These are phyloP conservation scores for Peribatodes rhomboidaria DNA, from an alignment of 2,888 invertebrate genomes.

Conservation along the genomic window DNA sequence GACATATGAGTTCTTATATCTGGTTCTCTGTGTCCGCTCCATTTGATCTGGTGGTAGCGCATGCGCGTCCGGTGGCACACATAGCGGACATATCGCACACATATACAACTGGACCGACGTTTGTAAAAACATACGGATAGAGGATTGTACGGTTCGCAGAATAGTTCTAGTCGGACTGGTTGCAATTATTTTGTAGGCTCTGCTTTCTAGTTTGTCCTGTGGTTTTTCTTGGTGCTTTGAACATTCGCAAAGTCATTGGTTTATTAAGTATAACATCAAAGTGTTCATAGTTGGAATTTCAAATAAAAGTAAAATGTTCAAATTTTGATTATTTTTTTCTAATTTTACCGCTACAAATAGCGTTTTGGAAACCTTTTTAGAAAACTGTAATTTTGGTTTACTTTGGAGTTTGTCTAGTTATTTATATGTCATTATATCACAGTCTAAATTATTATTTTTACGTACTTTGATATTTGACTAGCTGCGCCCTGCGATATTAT, in stretches of 20 bases:
- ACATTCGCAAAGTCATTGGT: conserved; percentile 2
- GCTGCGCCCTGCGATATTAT: no score
- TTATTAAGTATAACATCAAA: background rate
- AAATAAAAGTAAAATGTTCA: no score
- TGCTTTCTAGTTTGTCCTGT: conserved; percentile 12
- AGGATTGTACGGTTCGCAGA: conserved; percentile 54
- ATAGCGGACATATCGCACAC: conserved; percentile 84
- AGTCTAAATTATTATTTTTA: no score
- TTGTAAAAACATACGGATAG: conserved; percentile 78
- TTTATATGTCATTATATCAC: no score
- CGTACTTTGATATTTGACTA: no score
- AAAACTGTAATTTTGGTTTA: no score
- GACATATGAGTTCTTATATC: conserved; percentile 45
- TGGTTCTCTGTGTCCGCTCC: conserved; percentile 78
- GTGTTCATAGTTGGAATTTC: background rate
- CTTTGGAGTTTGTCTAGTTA: no score
- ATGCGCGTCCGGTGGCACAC: conserved; percentile 82
- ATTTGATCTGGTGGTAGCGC: conserved; percentile 73
- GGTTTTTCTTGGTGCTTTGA: background rate
- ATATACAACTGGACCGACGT: conserved; percentile 72
- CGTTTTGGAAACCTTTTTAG: no score
- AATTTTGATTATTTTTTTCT: no score
- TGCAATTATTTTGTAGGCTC: conserved; percentile 29
- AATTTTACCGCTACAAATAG: no score
- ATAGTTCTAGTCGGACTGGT: conserved; percentile 30